Conservation (phyloP, 23 tunicate species). For the Botrylloides violaceus region DNA sequence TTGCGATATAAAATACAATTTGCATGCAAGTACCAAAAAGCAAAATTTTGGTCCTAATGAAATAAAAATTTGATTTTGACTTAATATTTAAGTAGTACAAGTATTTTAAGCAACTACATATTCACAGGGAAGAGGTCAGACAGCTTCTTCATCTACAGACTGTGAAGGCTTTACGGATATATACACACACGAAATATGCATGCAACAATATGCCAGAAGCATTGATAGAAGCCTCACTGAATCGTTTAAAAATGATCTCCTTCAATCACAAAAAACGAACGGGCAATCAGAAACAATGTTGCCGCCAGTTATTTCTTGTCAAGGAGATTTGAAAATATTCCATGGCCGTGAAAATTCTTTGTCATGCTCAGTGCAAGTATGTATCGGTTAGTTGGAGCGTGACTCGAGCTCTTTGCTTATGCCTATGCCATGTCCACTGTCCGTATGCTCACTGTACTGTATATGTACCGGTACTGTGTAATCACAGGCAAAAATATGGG, state of each 20-base stretch:
- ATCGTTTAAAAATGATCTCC: neutral
- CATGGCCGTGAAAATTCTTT: neutral
- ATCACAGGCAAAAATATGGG: too few species aligned
- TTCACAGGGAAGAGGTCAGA: too few species aligned
- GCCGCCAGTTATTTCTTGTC: slow-evolving; percentile 2
- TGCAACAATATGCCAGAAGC: neutral
- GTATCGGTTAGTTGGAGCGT: too few species aligned
- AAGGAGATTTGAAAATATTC: neutral
- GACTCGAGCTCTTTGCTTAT: too few species aligned
- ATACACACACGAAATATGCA: slow-evolving; percentile 11
- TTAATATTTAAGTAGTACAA: too few species aligned
- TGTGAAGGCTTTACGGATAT: slow-evolving; percentile 16
- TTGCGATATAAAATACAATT: neutral
- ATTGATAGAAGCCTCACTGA: neutral
- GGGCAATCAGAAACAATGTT: neutral
- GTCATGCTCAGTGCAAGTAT: neutral
- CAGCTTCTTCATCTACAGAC: too few species aligned
- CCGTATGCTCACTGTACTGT: too few species aligned
- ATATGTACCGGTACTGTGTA: too few species aligned
- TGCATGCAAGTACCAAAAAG: neutral
- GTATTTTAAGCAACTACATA: too few species aligned
- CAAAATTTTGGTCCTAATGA: too few species aligned
- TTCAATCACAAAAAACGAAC: neutral
- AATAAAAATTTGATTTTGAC: too few species aligned
- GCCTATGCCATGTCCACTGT: too few species aligned